These are phyloP conservation scores for Megastigmus dorsalis DNA, from an alignment of 2,888 invertebrate species.

Conservation along the genomic window DNA sequence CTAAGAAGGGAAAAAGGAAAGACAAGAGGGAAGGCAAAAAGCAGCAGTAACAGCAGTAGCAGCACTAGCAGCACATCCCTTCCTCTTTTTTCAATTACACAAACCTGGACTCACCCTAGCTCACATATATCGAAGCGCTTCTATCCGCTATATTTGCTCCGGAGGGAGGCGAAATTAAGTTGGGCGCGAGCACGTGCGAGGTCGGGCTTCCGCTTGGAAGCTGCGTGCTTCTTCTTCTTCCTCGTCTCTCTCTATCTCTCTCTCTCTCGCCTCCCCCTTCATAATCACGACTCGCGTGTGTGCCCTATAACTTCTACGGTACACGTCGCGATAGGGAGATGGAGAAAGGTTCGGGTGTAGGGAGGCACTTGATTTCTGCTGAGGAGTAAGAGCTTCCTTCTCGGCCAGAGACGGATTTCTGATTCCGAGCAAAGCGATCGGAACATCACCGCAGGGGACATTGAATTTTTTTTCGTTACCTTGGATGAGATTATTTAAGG, in stretches of 20 bases:
- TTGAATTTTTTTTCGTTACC: too few relatives aligned
- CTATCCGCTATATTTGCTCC: neutral
- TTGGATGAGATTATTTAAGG: too few relatives aligned
- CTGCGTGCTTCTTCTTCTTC: neutral
- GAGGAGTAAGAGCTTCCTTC: neutral
- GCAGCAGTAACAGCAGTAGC: neutral
- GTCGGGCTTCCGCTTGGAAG: neutral
- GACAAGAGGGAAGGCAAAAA: neutral
- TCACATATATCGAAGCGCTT: neutral
- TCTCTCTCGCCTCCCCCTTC: neutral
- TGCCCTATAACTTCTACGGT: neutral
- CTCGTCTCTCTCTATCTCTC: neutral
- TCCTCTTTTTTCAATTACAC: conserved; percentile 32
- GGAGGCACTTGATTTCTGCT: conserved; percentile 22
- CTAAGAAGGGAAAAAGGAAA: neutral
- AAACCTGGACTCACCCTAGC: neutral
- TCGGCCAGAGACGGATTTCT: neutral
- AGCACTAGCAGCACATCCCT: neutral
- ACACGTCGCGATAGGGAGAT: neutral
- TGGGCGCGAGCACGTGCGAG: conserved; percentile 29
- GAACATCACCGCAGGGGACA: too few relatives aligned
- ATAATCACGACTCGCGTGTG: conserved; percentile 8
- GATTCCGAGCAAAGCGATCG: too few relatives aligned
- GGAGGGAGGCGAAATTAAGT: conserved; percentile 30
- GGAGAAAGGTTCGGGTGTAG: neutral